Evolutionary conservation across 2,797 vertebrate species (phyloP).

Genomic region (Clarias platycephalus): DNA sequence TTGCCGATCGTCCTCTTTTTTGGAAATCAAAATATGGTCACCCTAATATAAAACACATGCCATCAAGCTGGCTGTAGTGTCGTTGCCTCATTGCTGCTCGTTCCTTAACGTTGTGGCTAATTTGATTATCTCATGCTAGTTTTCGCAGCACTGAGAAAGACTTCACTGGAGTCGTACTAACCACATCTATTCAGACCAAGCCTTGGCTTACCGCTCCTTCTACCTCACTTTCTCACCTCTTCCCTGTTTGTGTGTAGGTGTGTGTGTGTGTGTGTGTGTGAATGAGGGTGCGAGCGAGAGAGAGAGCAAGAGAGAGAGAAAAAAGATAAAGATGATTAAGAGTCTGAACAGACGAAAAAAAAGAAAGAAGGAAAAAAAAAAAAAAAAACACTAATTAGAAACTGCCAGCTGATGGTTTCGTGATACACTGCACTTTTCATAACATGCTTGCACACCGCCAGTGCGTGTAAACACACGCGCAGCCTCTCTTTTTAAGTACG

Average conservation of each 20-base stretch:
- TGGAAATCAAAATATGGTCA: too few relatives aligned
- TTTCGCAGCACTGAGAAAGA: conserved; percentile 57
- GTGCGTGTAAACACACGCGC: background rate
- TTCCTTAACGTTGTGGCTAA: conserved; percentile 45
- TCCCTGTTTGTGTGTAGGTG: conserved; percentile 24
- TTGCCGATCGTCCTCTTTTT: too few relatives aligned
- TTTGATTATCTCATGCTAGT: conserved; percentile 67
- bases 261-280: background rate
- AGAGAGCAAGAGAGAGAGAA: conserved; percentile 15
- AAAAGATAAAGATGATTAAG: background rate
- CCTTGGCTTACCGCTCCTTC: conserved; percentile 74
- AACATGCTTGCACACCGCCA: background rate
- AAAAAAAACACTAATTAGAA: background rate
- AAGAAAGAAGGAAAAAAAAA: background rate
- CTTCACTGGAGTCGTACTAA: conserved; percentile 72
- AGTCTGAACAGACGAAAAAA: background rate
- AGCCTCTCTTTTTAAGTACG: conserved; percentile 14
- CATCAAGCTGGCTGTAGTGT: conserved; percentile 10
- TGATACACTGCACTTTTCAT: background rate
- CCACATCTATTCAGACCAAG: conserved; percentile 69
- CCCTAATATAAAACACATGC: conserved; percentile 17
- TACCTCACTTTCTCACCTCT: conserved; percentile 75
- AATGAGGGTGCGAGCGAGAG: background rate
- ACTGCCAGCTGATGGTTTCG: conserved; percentile 9
- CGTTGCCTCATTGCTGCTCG: background rate